phyloP scores from a whole-genome alignment of 2,113 vertebrate genomes.

The Zosterops japonicus region DNA sequence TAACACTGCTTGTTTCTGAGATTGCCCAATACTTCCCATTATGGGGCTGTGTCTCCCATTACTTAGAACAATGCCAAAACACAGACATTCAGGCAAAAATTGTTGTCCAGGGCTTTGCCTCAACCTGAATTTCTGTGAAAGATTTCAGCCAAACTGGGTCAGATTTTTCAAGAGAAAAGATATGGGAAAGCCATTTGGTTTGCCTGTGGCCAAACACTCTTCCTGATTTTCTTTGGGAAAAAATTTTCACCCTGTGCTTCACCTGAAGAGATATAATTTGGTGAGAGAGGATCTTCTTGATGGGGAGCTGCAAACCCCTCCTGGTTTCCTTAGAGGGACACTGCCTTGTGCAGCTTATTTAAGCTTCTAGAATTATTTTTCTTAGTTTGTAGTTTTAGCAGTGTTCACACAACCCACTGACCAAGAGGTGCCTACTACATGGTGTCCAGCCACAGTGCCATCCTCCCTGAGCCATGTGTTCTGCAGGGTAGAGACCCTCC shows the following conservation, averaged over 20 bases:
- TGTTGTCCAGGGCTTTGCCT: not conserved
- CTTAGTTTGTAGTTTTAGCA: not conserved
- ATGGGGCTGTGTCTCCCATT: not conserved
- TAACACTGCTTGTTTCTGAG: not conserved
- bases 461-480: not conserved
- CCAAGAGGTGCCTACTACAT: not conserved
- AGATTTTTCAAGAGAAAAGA: not conserved
- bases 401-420: not conserved
- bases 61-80: not conserved
- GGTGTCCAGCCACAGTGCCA: not conserved
- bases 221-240: not conserved
- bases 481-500: not conserved
- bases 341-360: not conserved
- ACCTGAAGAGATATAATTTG: not conserved
- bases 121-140: not conserved
- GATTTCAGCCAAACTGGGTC: not conserved
- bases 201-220: not conserved
- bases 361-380: not conserved
- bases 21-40: not conserved
- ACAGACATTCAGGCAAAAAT: not conserved
- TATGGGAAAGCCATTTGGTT: not conserved
- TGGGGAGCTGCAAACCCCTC: not conserved
- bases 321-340: not conserved
- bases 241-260: not conserved
- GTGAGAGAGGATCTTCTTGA: not conserved